A percentile compares a stretch with the other conserved stretches of the same genome.
phyloP scores from a whole-genome alignment of 2,113 vertebrate species.

The Philantomba maxwellii region DNA sequence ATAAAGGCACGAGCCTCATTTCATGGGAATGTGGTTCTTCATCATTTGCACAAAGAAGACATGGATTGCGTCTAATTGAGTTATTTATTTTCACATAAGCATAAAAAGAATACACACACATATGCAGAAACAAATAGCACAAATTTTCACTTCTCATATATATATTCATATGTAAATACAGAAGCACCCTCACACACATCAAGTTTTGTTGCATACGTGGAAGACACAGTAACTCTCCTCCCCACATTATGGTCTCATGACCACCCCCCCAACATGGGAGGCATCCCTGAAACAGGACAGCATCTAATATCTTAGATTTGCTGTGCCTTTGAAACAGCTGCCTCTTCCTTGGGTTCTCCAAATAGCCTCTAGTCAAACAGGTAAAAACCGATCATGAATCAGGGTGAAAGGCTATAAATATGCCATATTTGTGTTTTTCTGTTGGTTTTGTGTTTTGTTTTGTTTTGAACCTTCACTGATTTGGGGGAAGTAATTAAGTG shows the following conservation, averaged over 20 bases:
- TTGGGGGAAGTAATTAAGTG: constrained; percentile 45
- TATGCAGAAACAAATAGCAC: not conserved
- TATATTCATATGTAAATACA: not conserved
- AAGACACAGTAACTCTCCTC: not conserved
- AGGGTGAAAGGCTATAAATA: not conserved
- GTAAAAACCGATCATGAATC: constrained; percentile 26
- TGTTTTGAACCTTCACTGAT: constrained; percentile 45
- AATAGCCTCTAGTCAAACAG: not conserved
- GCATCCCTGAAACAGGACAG: not conserved
- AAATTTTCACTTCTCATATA: not conserved
- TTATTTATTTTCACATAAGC: not conserved
- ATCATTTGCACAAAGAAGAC: not conserved
- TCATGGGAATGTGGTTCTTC: not conserved
- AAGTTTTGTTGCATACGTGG: not conserved
- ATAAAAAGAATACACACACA: not conserved
- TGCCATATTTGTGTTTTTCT: not conserved
- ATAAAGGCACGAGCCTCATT: not conserved
- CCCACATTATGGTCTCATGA: not conserved
- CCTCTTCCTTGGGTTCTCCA: not conserved
- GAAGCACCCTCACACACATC: not conserved
- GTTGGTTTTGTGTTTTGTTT: not conserved
- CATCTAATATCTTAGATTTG: not conserved
- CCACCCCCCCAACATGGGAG: not conserved
- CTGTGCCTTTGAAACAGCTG: not conserved
- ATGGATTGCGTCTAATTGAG: not conserved